Base-by-base conservation (phyloP, 2,888 invertebrate genomes). In the Epistrophe eligans region DNA sequence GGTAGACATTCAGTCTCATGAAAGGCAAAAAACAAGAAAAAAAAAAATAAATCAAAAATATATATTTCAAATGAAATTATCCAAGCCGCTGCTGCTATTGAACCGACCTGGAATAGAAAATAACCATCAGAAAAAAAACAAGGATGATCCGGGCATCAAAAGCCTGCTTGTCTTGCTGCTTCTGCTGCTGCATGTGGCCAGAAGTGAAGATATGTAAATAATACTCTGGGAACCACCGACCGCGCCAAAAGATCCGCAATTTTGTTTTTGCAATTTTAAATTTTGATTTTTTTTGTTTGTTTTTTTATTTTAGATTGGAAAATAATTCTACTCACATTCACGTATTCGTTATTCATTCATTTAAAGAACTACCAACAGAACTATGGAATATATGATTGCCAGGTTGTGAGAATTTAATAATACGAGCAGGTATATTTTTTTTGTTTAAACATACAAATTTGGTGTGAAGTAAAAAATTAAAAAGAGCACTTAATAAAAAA, bases 201-300 rank as follows among this genome's bases (percentile, higher is more conserved):
- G 79, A 73, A 79, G 79, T 71, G 76, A 71, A 79, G 83, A 79
- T 87, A 87, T 87, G 87, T 87, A 87, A 87, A 87, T 87, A 87
- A 87, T 87, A 87, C 87, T 83, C 87, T 87, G 87, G 87, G 87
- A 87, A 87, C 84, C 74, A 71, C 82, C 66, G 62, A 71, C 82
- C 66, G 62, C 73, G 24, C 52, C 24, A 13, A 81, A 80, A 77
- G 84, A 84, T 81, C 80, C 66, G 84, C 74, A 76, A 58, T 74
- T 58, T 55, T 28, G 10, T 19, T 55, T 66, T 28, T 48, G 70
- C 70, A 40, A 70, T 15, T 35, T 62, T 52, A 52, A 32, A n/a
- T 28, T 55, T 32, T 55, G 13, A 4, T 6, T 73, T 58, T 38
- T 62, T 38, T 13, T n/a, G n/a, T 28, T 58, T 67, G 48, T 71